These are phyloP conservation scores for Alaudala cheleensis DNA, from an alignment of 2,113 vertebrate genomes.

Conservation along the genomic window DNA sequence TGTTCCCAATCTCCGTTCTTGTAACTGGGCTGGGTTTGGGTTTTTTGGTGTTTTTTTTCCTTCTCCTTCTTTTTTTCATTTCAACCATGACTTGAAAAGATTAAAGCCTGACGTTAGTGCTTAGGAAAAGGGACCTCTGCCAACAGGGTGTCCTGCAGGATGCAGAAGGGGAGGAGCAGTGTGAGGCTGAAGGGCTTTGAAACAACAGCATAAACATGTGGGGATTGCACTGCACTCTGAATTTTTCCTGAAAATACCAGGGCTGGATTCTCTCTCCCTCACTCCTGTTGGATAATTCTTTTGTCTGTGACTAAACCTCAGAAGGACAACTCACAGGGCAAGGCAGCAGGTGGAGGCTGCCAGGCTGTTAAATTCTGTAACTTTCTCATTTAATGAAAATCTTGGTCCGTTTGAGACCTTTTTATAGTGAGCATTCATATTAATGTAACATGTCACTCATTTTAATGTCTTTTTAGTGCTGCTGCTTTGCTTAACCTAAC, in stretches of 20 bases:
- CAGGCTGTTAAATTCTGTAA: background rate
- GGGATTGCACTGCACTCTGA: background rate
- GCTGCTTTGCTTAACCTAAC: constrained; percentile 1
- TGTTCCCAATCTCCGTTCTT: background rate
- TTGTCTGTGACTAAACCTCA: background rate
- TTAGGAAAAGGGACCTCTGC: background rate
- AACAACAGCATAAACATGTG: background rate
- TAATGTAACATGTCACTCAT: background rate
- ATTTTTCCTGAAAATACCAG: background rate
- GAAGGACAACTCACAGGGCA: background rate
- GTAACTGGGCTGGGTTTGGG: background rate
- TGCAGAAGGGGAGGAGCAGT: background rate
- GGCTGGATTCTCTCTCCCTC: background rate
- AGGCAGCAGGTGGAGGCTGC: background rate
- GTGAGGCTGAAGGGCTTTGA: background rate
- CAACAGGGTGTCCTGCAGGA: background rate
- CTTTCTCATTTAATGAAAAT: constrained; percentile 5
- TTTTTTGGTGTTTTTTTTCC: background rate
- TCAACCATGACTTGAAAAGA: background rate
- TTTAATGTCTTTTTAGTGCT: background rate
- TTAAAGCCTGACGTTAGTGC: background rate
- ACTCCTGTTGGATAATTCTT: background rate
- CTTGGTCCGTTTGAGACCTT: background rate
- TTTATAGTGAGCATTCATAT: background rate
- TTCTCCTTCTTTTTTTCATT: background rate